Conservation (phyloP, 2,888 invertebrate genomes). For the Drosophila mercatorum region DNA sequence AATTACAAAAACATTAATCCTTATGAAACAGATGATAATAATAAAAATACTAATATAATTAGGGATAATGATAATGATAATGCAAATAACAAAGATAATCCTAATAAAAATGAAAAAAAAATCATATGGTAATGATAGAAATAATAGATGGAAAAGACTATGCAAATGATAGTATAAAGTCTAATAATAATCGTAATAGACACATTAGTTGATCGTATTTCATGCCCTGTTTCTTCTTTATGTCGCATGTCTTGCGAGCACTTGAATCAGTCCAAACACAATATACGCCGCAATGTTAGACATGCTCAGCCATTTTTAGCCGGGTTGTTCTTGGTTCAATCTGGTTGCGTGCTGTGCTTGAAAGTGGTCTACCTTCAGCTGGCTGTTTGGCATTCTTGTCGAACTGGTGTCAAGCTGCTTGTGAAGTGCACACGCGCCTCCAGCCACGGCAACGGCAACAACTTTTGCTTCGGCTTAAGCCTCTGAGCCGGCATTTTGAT, state of each 20-base stretch:
- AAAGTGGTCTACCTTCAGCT: conserved; percentile 76
- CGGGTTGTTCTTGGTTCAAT: conserved; percentile 50
- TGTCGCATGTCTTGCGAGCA: conserved; percentile 15
- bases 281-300: conserved; percentile 29
- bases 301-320: conserved; percentile 19
- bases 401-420: conserved; percentile 58
- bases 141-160: background rate
- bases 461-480: conserved; percentile 13
- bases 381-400: conserved; percentile 68
- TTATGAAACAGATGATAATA: no score
- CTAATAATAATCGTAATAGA: background rate
- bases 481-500: conserved; percentile 65
- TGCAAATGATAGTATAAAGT: no score
- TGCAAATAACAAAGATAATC: background rate
- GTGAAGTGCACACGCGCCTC: conserved; percentile 42
- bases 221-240: background rate
- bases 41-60: background rate
- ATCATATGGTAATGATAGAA: no score
- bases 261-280: conserved; percentile 5
- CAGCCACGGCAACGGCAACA: conserved; percentile 8
- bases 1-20: no score
- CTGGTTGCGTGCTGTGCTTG: conserved; percentile 59
- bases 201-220: background rate
- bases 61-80: background rate
- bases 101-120: no score